Evolutionary conservation across 2,888 invertebrate species (phyloP).

Genomic region (Hydroisotoma schaefferi): DNA sequence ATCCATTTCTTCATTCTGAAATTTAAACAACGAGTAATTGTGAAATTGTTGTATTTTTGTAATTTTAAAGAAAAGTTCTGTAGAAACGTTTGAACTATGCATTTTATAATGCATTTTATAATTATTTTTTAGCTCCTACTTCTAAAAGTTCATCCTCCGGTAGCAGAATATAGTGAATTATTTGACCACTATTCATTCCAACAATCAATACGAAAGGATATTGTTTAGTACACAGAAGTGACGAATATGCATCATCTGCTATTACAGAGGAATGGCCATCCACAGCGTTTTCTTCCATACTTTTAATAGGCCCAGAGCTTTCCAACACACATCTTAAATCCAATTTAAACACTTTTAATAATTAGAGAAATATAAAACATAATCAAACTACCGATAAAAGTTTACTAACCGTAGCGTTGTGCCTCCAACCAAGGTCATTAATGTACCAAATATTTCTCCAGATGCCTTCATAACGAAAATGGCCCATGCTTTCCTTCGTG

Average conservation of each 20-base stretch:
- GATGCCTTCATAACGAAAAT: constrained; percentile 33
- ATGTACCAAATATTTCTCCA: constrained; percentile 32
- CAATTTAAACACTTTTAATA: no score
- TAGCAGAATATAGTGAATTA: neutral
- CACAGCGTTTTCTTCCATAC: no score
- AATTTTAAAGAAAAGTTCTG: neutral
- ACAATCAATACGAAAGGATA: neutral
- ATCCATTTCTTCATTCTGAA: neutral
- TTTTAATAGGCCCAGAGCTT: neutral
- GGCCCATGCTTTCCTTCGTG: constrained; percentile 31
- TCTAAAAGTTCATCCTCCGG: neutral
- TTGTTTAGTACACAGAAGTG: constrained; percentile 4
- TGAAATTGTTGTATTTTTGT: neutral
- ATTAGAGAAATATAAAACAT: neutral
- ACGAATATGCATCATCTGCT: neutral
- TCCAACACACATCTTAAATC: constrained; percentile 7
- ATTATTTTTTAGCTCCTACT: neutral
- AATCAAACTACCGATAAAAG: neutral
- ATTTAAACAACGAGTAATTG: neutral
- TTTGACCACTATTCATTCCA: neutral
- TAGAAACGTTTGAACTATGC: no score
- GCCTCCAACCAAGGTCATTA: constrained; percentile 27
- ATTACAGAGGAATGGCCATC: neutral
- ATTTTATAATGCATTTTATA: no score
- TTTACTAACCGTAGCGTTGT: neutral